These are phyloP conservation scores for Pan troglodytes DNA, from an alignment of 2,113 vertebrate genomes.

Conservation along the genomic window DNA sequence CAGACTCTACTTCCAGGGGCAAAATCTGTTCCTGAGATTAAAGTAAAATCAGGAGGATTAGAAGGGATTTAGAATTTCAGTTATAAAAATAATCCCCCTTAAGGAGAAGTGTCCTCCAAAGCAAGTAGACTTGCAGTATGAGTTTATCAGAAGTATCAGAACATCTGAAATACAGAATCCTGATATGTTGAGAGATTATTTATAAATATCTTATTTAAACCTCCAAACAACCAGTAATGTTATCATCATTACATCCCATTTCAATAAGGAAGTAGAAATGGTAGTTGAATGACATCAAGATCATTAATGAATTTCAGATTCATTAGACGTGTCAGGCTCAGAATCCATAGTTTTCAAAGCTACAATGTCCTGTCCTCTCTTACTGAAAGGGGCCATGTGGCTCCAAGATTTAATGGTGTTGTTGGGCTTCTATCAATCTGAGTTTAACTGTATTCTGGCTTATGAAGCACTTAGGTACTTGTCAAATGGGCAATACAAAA, in stretches of 20 bases:
- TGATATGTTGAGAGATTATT: background rate
- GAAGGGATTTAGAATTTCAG: background rate
- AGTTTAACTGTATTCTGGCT: conserved; percentile 55
- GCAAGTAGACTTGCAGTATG: fast-evolving
- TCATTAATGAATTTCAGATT: background rate
- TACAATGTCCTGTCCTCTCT: background rate
- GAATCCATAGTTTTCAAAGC: background rate
- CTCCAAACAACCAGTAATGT: too few species aligned
- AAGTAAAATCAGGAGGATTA: background rate
- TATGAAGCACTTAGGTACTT: conserved; percentile 38
- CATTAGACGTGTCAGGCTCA: background rate
- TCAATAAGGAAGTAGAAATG: background rate
- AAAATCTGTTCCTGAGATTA: background rate
- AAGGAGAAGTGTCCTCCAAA: background rate
- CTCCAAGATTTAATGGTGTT: background rate
- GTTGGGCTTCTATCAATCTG: conserved; percentile 18
- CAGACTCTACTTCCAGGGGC: background rate
- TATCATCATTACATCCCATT: too few species aligned
- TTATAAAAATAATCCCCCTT: background rate
- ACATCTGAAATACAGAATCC: fast-evolving
- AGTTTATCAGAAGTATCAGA: too few species aligned
- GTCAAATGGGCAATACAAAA: conserved; percentile 59
- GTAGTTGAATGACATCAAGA: background rate
- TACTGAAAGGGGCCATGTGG: background rate
- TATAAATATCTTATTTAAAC: background rate